Evolutionary conservation across 1,140 invertebrate genomes (phyloP), one percentile per base, ranked within the genome.

Genomic region (Brachystomella parvula): DNA sequence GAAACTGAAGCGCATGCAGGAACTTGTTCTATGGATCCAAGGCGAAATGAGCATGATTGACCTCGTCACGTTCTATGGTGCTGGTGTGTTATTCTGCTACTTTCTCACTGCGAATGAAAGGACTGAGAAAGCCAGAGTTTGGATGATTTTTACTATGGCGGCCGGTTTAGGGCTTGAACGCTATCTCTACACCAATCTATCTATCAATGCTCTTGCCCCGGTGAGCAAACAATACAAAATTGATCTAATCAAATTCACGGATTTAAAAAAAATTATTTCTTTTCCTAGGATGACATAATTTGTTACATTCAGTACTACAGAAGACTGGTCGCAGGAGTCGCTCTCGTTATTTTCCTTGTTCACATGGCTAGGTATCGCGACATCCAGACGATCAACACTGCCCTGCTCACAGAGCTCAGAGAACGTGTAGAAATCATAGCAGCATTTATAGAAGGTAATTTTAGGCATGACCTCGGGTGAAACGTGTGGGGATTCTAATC

Each of bases 31-130:
- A 77, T 75, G 82, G 82, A 76, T 80, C 67, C 73, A 81, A 33
- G 79, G 77, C 17, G 83, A 85, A 79, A 81, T 85, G 62, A 81
- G 82, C 1, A 80, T 81, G 70, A 78, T 84, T 65, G 83, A 84
- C 67, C 81, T 82, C 1, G 75, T 84, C 30, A 74, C 81, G n/a
- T 85, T 83, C 74, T 85, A 83, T 65, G 75, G 78, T 29, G 63
- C 79, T 2, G 77, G 78, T 39, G 76, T 82, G 30, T 72, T 83
- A 29, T 67, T 83, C 2, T 79, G 78, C 17, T 83, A 82, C 47
- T 62, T 85, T 32, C 75, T 82, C 28, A 85, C 82, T 44, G 80
- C 83, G 15, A 78, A 81, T 0, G 76, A 74, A 56, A 75, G 80
- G 44, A 84, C 83, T 2, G 63, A 71, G 6, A 76, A 78, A 53